These are phyloP conservation scores for Eilema depressum DNA, from an alignment of 2,888 invertebrate species.

Conservation along the genomic window DNA sequence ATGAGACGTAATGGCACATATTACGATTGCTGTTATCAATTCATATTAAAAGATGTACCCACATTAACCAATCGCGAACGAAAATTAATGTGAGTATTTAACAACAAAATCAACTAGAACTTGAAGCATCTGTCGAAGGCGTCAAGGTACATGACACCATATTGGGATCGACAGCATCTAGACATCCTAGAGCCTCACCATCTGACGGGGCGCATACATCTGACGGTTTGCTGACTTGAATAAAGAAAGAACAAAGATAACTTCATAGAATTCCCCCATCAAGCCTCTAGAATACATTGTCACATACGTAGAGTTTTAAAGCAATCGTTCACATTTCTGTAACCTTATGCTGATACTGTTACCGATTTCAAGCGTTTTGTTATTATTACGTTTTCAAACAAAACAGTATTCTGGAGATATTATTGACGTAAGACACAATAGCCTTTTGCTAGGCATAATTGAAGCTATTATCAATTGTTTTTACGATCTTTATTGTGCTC, in stretches of 20 bases:
- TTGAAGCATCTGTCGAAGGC: no score
- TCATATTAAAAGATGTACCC: conserved; percentile 51
- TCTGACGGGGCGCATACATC: no score
- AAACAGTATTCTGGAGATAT: background rate
- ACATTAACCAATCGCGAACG: conserved; percentile 45
- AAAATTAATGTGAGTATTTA: conserved; percentile 31
- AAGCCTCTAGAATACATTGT: background rate
- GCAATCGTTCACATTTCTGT: background rate
- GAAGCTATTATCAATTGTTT: background rate
- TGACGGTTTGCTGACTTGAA: no score
- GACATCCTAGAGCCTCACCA: no score
- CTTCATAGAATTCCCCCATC: no score
- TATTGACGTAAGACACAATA: background rate
- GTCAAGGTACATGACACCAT: no score
- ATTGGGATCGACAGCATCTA: no score
- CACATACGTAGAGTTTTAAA: background rate
- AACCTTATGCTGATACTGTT: background rate
- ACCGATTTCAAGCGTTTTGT: background rate
- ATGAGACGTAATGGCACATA: conserved; percentile 52
- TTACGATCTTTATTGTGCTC: background rate
- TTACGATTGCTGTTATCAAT: conserved; percentile 73
- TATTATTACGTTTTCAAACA: conserved; percentile 4
- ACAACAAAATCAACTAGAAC: background rate
- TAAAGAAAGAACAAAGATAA: no score
- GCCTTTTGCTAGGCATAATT: background rate